Evolutionary conservation across 2,888 invertebrate genomes (phyloP).

Genomic region (Phyllotreta cruciferae): DNA sequence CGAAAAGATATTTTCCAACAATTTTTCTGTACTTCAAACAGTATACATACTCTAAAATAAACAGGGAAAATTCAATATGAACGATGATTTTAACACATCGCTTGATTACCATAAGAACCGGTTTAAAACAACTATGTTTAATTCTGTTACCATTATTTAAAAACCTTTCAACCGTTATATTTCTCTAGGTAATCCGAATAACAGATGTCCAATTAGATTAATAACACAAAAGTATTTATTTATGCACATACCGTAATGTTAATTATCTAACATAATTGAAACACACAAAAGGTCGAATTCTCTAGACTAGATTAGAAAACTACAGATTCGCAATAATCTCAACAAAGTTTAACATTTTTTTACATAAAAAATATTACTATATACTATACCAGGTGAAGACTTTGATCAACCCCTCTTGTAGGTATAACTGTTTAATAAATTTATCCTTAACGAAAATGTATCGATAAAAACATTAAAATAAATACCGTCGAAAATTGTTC

Average conservation of each 20-base stretch:
- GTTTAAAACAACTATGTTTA: background rate
- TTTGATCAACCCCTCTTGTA: too few species aligned
- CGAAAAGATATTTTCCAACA: too few species aligned
- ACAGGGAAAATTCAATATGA: too few species aligned
- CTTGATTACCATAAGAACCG: background rate
- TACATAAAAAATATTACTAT: too few species aligned
- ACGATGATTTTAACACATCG: too few species aligned
- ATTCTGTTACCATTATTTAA: background rate
- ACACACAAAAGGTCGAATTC: constrained; percentile 11
- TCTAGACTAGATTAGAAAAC: background rate
- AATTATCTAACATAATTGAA: background rate
- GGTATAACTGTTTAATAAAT: too few species aligned
- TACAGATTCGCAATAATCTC: too few species aligned
- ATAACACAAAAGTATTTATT: background rate
- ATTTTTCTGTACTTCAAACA: too few species aligned
- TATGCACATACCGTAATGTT: constrained; percentile 4
- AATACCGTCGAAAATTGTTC: constrained; percentile 11
- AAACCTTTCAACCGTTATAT: constrained; percentile 5
- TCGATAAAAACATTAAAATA: background rate
- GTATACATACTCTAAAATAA: too few species aligned
- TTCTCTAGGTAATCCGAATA: constrained; percentile 3
- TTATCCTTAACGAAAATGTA: too few species aligned
- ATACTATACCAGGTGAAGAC: too few species aligned
- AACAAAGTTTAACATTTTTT: too few species aligned
- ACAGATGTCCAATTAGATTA: constrained; percentile 14